Base-by-base conservation (phyloP, 2,113 vertebrate species). In the Periophthalmodon schlosseri region DNA sequence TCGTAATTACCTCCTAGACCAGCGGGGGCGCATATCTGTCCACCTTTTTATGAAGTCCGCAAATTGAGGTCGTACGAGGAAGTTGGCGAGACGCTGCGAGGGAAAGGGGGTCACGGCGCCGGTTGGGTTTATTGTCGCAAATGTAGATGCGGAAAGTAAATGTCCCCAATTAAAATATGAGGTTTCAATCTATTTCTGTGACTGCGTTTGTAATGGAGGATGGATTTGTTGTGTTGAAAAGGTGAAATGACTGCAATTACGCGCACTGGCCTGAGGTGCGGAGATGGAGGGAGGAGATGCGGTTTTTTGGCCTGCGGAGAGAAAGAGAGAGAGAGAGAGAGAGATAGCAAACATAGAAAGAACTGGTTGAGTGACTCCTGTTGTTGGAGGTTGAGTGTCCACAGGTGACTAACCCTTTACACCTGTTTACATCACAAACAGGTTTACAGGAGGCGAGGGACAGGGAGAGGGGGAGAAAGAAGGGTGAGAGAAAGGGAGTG, bases 1-100 rank as follows among this genome's bases (percentile, higher is more conserved):
- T 90, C 79, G 85, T 89, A 92, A 91, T 91, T 90, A 91, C 89
- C 79, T 88, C 70, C 74, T 11, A 71, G 79, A 88, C 83, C 82
- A 78, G 60, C 49, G 64, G 67, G 85, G 77, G 84, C 78, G 77
- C 78, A 75, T 77, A 86, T 88, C 80, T 75, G 81, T 81, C 78
- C 85, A 82, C 84, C 87, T 89, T 84, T 91, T 84, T 85, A 87
- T 89, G 74, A 84, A 88, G 86, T 89, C 83, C 85, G 79, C 88
- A 92, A 85, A 90, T 88, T 90, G 88, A 88, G 88, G 86, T 93
- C 87, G 86, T 54, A 39, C 14, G 9, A 47, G 75, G 71, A 70
- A 44, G 80, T 28, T 63, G 79, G 52, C 20, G 61, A 61, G 80
- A 70, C 18, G 70, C 82, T 70, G 57, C 12, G 57, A 15, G 78